Percentiles rank a stretch among this genome's conserved stretches.
Conservation (phyloP, 2,113 vertebrate species). For the Dolichotis patagonum region DNA sequence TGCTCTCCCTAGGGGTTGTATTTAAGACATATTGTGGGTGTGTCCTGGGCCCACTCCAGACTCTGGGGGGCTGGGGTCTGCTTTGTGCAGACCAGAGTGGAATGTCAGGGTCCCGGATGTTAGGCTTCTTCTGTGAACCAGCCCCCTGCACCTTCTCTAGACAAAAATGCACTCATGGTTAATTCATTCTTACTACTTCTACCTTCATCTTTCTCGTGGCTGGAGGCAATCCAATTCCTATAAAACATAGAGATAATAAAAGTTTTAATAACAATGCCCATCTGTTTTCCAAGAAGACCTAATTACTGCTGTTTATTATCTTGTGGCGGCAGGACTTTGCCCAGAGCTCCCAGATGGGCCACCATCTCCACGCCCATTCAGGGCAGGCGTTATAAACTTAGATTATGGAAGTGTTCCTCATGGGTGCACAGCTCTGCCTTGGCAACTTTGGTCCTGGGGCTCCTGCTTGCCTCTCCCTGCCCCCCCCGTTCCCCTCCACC, state of each 20-base stretch:
- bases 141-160: neutral
- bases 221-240: neutral
- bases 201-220: neutral
- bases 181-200: neutral
- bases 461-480: neutral
- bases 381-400: neutral
- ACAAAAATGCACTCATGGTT: neutral
- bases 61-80: neutral
- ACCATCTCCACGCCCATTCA: neutral
- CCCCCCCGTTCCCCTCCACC: too few species aligned
- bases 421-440: neutral
- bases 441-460: too few species aligned
- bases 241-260: conserved; percentile 27
- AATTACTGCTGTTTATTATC: conserved; percentile 33
- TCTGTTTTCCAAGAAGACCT: conserved; percentile 48
- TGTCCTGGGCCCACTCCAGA: neutral
- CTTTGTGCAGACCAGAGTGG: neutral
- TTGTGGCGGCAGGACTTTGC: neutral
- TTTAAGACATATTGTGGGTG: neutral
- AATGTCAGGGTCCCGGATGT: neutral
- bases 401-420: neutral
- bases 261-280: neutral
- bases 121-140: neutral
- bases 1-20: neutral
- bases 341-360: neutral